Evolutionary conservation across 1,140 invertebrate species (phyloP), one percentile per base, ranked within the genome.

Genomic region (Dryas iulia): DNA sequence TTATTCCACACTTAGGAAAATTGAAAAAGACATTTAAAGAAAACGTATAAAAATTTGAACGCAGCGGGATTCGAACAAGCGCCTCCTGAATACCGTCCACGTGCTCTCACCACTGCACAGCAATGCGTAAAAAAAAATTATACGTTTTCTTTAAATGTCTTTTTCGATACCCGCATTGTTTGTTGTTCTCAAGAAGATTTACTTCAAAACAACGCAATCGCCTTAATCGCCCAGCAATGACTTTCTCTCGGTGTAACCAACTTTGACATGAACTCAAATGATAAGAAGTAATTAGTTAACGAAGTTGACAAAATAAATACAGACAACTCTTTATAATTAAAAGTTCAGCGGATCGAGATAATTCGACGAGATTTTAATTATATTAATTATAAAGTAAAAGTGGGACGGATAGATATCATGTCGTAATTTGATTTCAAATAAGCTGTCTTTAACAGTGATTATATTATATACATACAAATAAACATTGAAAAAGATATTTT

Each of bases 221-320:
- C 11, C 18, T 54, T 54, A 54, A 54, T 54, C 24, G 21, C 12
- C 8, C 4, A 21, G 11, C 23, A 25, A 54, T 25, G 23, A 5
- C 53, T 54, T 54, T 54, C 53, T n/a, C 39, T 8, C 12, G 53
- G 10, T 25, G 53, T 24, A 54, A 4, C 10, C 23, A 54, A 54
- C 24, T 54, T 54, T 25, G 21, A 54, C 53, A 54, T 25, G 5
- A n/a, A 54, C 53, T 54, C 21, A 12, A 25, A 54, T 25, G 53
- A 54, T 54, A 54, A 54, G 23, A 47, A 8, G 11, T 54, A 25
- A 54, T 54, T 54, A 54, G 21, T n/a, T 12, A 25, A 25, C 24
- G 23, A 54, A 54, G 11, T 56, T 56, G 53, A 56, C 23, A 56
- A 56, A 56, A 56, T 56, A 56, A 56, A 26, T 56, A 56, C 12